A percentile compares a stretch with the other conserved stretches of the same genome.
phyloP scores from a whole-genome alignment of 2,888 invertebrate species.

The Psylliodes chrysocephalus region DNA sequence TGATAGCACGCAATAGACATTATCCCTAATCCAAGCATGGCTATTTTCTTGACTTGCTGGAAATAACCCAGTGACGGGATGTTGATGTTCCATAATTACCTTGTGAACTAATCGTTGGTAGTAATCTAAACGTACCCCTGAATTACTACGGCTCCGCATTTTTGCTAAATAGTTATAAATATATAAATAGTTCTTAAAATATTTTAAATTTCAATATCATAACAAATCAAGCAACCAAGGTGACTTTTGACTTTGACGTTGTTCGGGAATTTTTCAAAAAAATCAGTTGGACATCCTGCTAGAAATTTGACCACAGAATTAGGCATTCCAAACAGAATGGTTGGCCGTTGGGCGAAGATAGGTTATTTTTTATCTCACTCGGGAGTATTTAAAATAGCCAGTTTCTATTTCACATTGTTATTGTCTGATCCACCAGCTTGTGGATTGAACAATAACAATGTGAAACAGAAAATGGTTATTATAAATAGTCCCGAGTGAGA shows the following conservation, averaged over 20 bases:
- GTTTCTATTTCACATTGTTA: too few species aligned
- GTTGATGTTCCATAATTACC: slow-evolving; percentile 92
- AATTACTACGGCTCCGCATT: slow-evolving; percentile 90
- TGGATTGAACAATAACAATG: too few species aligned
- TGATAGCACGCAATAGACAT: slow-evolving; percentile 95
- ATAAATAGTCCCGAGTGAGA: too few species aligned
- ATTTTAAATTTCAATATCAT: not conserved
- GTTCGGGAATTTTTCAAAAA: too few species aligned
- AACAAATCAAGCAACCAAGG: slow-evolving; percentile 27
- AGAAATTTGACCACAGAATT: too few species aligned
- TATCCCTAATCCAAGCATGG: slow-evolving; percentile 99
- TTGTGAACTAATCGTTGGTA: slow-evolving; percentile 95
- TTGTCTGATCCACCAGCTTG: too few species aligned
- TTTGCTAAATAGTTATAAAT: slow-evolving; percentile 43
- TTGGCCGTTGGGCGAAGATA: too few species aligned
- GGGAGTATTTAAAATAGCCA: too few species aligned
- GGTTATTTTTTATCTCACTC: too few species aligned
- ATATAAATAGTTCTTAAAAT: not conserved
- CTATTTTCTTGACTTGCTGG: slow-evolving; percentile 87
- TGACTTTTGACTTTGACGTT: slow-evolving; percentile 9
- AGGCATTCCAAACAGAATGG: too few species aligned
- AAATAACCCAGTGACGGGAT: slow-evolving; percentile 97
- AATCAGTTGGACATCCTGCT: too few species aligned
- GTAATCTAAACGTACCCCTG: slow-evolving; percentile 93
- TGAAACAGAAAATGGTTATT: too few species aligned